Evolutionary conservation across 2,113 vertebrate genomes (phyloP), one percentile per base, ranked within the genome.

Genomic region (Mellivora capensis): DNA sequence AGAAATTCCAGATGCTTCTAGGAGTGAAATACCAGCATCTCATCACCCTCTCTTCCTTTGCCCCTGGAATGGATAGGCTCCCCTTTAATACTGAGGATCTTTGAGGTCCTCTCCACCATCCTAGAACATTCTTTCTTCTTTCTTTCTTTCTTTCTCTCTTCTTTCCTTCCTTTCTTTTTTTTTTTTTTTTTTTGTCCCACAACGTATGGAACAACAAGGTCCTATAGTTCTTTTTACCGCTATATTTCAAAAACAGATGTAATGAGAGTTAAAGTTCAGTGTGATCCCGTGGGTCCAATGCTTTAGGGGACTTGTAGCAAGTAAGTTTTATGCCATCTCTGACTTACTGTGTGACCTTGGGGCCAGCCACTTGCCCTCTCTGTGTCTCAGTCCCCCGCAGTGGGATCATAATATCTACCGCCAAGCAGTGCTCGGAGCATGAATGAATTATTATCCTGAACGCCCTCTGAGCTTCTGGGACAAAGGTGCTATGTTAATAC

Each of bases 401-500:
- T 81, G 96, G 96, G 86, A 98, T 97, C 97, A 97, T 97, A 97
- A 95, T 98, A 97, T 98, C 93, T 89, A 94, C 97, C 80, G 89
- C 96, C 96, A 97, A 97, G 93, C 97, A 64, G 93, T 77, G 89
- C 96, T 71, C 21, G 2, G 87, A 97, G 96, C 96, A 97, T 96
- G 98, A 97, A 97, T 97, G 94, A 98, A 97, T 98, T 49, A 97
- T 98, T 96, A 96, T 97, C 96, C 80, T 9, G 39, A 97, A 94
- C 87, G 95, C 96, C 96, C 97, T 98, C 96, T 97, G 94, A 97
- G 97, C 97, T 97, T 93, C 94, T 91, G 93, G 97, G 98, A 98
- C 97, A 98, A 98, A 98, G 97, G 98, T 98, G 96, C 97, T 97
- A 91, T 98, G 97, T 97, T 97, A 97, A 98, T 94, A 97, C 96